Percentiles rank a stretch among this genome's conserved stretches.
phyloP scores from a whole-genome alignment of 1,140 invertebrate species.

The Triops longicaudatus region DNA sequence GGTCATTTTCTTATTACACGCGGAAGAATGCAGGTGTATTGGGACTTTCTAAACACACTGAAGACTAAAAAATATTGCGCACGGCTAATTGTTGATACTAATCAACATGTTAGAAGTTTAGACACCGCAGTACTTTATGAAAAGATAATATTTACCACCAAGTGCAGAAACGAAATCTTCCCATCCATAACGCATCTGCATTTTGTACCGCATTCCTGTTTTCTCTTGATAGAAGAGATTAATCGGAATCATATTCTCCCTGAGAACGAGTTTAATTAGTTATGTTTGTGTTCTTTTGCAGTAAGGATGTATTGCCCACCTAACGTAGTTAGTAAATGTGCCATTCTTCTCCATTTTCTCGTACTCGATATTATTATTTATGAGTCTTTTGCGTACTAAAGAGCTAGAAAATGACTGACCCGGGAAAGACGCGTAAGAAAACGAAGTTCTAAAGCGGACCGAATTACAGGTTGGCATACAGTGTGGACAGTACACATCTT shows the following conservation, averaged over 20 bases:
- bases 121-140: too few species aligned
- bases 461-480: not conserved
- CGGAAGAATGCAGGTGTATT: too few species aligned
- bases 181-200: not conserved
- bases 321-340: not conserved
- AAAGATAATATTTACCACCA: not conserved
- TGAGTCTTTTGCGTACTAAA: not conserved
- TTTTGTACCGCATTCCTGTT: not conserved
- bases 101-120: not conserved
- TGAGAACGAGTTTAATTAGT: not conserved
- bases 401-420: not conserved
- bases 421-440: not conserved
- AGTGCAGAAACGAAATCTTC: slow-evolving; percentile 11
- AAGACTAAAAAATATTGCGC: too few species aligned
- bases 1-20: too few species aligned
- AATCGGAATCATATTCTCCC: not conserved
- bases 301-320: not conserved
- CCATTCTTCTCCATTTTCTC: not conserved
- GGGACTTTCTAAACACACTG: too few species aligned
- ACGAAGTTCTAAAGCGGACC: not conserved
- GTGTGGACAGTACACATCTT: not conserved
- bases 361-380: not conserved
- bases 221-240: not conserved
- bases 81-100: too few species aligned
- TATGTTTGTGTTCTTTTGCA: not conserved